Percentiles rank a stretch among this genome's conserved stretches.
Conservation (phyloP, 2,888 invertebrate genomes). For the Apomyelois bistriatella region DNA sequence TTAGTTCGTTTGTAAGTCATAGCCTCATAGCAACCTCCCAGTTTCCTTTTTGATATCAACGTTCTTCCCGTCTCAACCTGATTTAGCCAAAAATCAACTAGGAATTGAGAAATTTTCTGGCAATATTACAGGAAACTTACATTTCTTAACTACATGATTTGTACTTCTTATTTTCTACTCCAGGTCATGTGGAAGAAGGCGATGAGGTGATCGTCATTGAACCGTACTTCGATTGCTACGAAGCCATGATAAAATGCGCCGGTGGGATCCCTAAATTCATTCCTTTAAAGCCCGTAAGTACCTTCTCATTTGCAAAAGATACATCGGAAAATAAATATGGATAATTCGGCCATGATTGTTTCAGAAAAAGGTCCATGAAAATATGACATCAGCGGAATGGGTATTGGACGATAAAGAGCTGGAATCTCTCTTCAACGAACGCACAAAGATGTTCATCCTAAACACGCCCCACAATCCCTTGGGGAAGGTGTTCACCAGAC, state of each 20-base stretch:
- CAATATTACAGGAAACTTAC: no score
- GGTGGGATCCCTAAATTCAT: slow-evolving; percentile 94
- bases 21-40: no score
- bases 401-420: slow-evolving; percentile 91
- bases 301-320: no score
- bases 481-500: slow-evolving; percentile 89
- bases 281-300: slow-evolving; percentile 88
- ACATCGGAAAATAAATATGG: no score
- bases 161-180: neutral
- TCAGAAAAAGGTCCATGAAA: slow-evolving; percentile 64
- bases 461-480: slow-evolving; percentile 99
- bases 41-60: no score
- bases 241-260: slow-evolving; percentile 94
- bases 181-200: slow-evolving; percentile 90
- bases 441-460: slow-evolving; percentile 95
- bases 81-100: no score
- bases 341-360: slow-evolving; percentile 4
- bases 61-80: no score
- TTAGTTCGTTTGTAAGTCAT: no score
- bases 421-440: slow-evolving; percentile 87
- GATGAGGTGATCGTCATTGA: slow-evolving; percentile 98
- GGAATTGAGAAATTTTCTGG: no score
- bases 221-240: slow-evolving; percentile 99
- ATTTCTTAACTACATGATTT: no score
- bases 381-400: slow-evolving; percentile 91